Base-by-base conservation (phyloP, 2,888 invertebrate species). In the Lasioglossum leucozonium region DNA sequence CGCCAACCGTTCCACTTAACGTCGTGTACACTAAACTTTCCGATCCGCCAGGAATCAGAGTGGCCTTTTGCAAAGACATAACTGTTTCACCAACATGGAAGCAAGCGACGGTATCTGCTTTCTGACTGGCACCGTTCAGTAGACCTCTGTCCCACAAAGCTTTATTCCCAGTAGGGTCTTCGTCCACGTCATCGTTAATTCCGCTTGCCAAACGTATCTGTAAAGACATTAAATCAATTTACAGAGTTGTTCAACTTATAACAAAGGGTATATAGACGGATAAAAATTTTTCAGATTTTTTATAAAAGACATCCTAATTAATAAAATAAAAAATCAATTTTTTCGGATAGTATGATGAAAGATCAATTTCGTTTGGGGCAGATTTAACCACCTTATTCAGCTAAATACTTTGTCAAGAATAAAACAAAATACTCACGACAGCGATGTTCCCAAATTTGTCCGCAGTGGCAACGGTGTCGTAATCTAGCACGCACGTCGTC, bases 101-200 rank as follows among this genome's bases (percentile, higher is more conserved):
- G 92, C 98, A 98, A 13, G 98, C 97, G 26, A 98, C 97, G 40
- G 98, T 97, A 91, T 99, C 99, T 0, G 99, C 98, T 95, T 99
- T 99, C 93, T 99, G 99, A 0, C 99, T 99, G 0, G 99, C 99
- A 26, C 99, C 99, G 93, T 99, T 99, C 22, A 99, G 95, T 72
- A 99, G 96, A 84, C 99, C 97, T 94, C 98, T 96, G 94, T 98
- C 98, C 99, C 99, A 99, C 0, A 99, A 96, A 0, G 99, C 98
- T 95, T 99, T 99, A 93, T 99, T 99, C 71, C 99, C 99, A 0
- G 99, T 99, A 0, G 99, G 99, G 95, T 99, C 99, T 95, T 99
- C 99, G 94, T 99, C 99, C 0, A 99, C 99, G 94, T 99, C 99
- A 95, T 99, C 99, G 42, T 98, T 98, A 2, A 99, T 98, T 82